phyloP scores from a whole-genome alignment of 2,797 vertebrate genomes.

The Australoheros facetus region DNA sequence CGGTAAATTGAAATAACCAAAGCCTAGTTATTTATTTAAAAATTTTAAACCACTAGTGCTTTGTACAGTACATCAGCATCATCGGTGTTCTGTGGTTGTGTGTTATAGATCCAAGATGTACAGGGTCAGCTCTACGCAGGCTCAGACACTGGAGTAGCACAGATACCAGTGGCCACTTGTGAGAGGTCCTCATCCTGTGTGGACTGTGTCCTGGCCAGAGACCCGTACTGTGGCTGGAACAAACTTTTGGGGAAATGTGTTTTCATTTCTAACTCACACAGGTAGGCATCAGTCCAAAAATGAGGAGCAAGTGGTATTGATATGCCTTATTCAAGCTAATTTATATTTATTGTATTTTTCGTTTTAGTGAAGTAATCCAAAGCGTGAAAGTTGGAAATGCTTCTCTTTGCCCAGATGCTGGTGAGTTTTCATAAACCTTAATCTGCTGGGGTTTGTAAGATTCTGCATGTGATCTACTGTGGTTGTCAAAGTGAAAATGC shows the following conservation, averaged over 20 bases:
- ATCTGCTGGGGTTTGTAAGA: background rate
- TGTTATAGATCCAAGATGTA: conserved; percentile 18
- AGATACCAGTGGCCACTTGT: conserved; percentile 79
- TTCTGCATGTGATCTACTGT: background rate
- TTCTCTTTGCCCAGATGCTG: conserved; percentile 69
- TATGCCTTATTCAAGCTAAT: background rate
- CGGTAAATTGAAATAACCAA: conserved; percentile 60
- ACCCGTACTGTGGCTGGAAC: conserved; percentile 86
- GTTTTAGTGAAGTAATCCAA: conserved; percentile 80
- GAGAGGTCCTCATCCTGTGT: conserved; percentile 71
- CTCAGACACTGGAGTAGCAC: conserved; percentile 75
- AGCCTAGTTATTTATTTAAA: background rate
- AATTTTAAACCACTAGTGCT: background rate
- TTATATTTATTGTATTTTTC: background rate
- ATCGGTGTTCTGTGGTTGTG: conserved; percentile 6
- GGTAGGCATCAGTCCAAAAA: conserved; percentile 20
- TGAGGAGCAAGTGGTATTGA: background rate
- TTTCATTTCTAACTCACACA: conserved; percentile 36
- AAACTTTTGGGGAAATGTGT: conserved; percentile 50
- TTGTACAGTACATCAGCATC: background rate
- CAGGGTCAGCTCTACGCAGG: conserved; percentile 81
- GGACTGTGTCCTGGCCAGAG: conserved; percentile 84
- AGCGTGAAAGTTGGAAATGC: conserved; percentile 76
- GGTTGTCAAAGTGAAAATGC: background rate
- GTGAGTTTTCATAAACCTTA: conserved; percentile 63